Base-by-base conservation (phyloP, 2,888 invertebrate genomes). In the Osedax fenrisi region DNA sequence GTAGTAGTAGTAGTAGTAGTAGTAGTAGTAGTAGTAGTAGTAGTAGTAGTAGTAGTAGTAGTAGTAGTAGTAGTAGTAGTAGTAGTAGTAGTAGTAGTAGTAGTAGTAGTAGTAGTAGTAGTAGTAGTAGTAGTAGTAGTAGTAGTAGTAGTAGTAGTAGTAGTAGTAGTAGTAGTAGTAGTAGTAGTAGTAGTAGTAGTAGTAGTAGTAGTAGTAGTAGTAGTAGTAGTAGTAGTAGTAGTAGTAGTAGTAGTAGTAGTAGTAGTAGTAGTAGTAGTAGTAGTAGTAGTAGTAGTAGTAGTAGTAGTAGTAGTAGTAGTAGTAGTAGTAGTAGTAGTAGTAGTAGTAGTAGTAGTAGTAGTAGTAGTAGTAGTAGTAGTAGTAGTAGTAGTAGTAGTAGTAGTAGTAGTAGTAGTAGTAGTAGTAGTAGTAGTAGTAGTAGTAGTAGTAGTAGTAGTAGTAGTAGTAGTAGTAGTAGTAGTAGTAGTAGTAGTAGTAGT, bases 111-210 rank as follows among this genome's bases (percentile, higher is more conserved):
- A 22, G 64, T 64, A 64, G 21, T 64, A 22, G 13, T 64, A 64
- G 64, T 64, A 22, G 21, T 64, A 64, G 64, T 64, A 22, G 64
- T 64, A 21, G 13, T 21, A 0, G 64, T 64, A 64, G 21, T 0
- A n/a, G 64, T 64, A 64, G 21, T 22, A n/a, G 64, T 64, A 64
- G 64, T 21, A 22, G 64, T 64, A 64, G 64, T 22, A n/a, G 64
- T 64, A 64, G 64, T 21, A n/a, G 64, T 64, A 64, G 64, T 22
- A 0, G 64, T 64, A 21, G 23, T 64, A 22, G 64, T 64, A 64
- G 64, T 21, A n/a, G 64, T 64, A 64, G 64, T 22, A 22, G 64
- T 64, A 64, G 64, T 17, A 41, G 41, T 41, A 41, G 41, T 17
- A 41, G 41, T 41, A 41, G 17, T 17, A 41, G 41, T 41, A 41